These are phyloP conservation scores for Atlantisia rogersi DNA, from an alignment of 2,113 vertebrate genomes.

Conservation along the genomic window DNA sequence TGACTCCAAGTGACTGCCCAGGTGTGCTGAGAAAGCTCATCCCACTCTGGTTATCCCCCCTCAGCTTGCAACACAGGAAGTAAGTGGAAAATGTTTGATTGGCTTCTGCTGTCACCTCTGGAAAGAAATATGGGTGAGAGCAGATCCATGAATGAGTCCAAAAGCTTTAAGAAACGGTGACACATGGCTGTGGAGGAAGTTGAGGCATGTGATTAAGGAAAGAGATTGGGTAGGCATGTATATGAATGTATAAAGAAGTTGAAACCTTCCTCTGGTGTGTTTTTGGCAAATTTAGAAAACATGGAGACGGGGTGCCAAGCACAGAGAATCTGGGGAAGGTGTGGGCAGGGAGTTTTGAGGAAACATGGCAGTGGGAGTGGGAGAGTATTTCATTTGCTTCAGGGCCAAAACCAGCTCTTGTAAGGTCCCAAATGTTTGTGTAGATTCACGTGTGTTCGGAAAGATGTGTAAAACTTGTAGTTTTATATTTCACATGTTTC, in stretches of 20 bases:
- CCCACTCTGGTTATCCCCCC: neutral
- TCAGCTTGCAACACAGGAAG: neutral
- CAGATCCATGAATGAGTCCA: neutral
- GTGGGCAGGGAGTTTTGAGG: neutral
- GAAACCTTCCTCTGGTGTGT: neutral
- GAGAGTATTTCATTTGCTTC: neutral
- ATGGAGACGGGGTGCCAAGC: neutral
- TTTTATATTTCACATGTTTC: neutral
- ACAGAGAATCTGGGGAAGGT: neutral
- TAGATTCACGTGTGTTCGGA: neutral
- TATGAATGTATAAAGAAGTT: neutral
- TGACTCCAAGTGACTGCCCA: neutral
- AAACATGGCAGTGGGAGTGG: accelerated
- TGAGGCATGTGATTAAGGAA: neutral
- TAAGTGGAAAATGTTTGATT: neutral
- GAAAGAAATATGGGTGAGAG: neutral
- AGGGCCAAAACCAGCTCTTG: neutral
- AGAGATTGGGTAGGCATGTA: neutral
- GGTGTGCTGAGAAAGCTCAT: neutral
- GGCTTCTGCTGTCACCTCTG: neutral
- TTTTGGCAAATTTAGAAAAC: neutral
- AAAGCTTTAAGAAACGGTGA: neutral
- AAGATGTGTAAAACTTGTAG: neutral
- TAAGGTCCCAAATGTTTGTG: neutral
- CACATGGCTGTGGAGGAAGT: neutral